A percentile compares a stretch with the other conserved stretches of the same genome.
These are phyloP conservation scores for Metellina segmentata DNA, from an alignment of 2,888 invertebrate species.

Conservation along the genomic window DNA sequence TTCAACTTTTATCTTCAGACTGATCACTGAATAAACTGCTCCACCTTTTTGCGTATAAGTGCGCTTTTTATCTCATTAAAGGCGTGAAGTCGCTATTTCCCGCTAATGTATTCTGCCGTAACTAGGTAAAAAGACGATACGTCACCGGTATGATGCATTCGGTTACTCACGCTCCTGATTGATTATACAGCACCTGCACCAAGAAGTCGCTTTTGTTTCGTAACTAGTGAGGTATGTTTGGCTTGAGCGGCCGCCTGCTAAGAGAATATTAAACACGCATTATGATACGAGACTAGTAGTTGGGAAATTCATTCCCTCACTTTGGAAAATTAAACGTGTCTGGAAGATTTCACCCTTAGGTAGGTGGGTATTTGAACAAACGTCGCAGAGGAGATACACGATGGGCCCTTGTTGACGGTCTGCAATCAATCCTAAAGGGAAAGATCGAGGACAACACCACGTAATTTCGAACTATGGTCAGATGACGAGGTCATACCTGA, in stretches of 20 bases:
- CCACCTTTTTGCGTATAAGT: not conserved
- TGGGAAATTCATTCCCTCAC: not conserved
- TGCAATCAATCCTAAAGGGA: too few species aligned
- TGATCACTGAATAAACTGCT: not conserved
- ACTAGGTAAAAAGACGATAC: constrained; percentile 1
- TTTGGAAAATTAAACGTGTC: not conserved
- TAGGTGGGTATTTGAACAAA: too few species aligned
- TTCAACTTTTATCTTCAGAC: not conserved
- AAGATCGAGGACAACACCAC: too few species aligned
- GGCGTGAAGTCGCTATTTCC: constrained; percentile 18
- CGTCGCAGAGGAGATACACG: too few species aligned
- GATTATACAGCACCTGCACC: constrained; percentile 15
- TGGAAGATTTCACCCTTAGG: too few species aligned
- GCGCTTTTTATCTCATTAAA: not conserved
- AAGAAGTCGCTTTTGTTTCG: not conserved
- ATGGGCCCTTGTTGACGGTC: too few species aligned
- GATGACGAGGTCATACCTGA: too few species aligned
- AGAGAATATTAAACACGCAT: not conserved
- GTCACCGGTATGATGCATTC: not conserved
- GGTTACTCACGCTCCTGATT: constrained; percentile 28
- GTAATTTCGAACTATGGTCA: too few species aligned
- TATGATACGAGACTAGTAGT: not conserved
- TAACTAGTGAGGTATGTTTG: not conserved
- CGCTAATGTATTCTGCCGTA: not conserved
- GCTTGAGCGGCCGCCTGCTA: not conserved